Base-by-base conservation (phyloP, 2,888 invertebrate species). In the Drosophila dives region DNA sequence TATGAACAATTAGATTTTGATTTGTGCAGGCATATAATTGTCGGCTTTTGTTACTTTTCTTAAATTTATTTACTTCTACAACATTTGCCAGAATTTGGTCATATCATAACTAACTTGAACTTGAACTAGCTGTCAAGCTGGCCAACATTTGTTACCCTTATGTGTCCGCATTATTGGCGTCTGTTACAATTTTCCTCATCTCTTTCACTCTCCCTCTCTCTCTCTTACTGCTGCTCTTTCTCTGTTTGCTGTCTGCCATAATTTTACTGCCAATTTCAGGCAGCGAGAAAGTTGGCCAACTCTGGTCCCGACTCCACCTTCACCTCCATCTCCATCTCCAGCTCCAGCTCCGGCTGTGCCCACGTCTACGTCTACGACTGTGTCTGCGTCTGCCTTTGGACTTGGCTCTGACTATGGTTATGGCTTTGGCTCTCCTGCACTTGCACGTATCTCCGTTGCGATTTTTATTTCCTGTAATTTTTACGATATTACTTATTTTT, bases 401-500 rank as follows among this genome's bases (percentile, higher is more conserved):
- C 59, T 23, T 17, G 15, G n/a, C 75, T 58, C 26, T 75, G 54
- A 49, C 40, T 50, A 70, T 56, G 61, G 26, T 51, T 61, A 34
- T 33, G 33, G 56, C 61, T 71, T 64, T 64, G 40, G 68, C 65
- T 64, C 70, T 56, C 62, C 77, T 81, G 84, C 82, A 85, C 81
- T 83, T 80, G 86, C 88, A 85, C 87, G 77, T 88, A 83, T 85
- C 87, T 83, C 77, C 75, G 88, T 85, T 77, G 77, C 85, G 75
- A 83, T 83, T 86, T 88, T 86, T 88, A 86, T 86, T 86, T 86
- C 86, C 86, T 86, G 86, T 80, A 88, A 86, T 86, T 88, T 84
- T 88, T 75, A 88, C 86, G 89, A 86, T 88, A 88, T 86, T 86
- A 88, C 89, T 86, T 86, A 88, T 83, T 86, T 86, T 86, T 86